Percentiles rank a stretch among this genome's conserved stretches.
Conservation (phyloP, 2,797 vertebrate species). For the Catostomus latipinnis region DNA sequence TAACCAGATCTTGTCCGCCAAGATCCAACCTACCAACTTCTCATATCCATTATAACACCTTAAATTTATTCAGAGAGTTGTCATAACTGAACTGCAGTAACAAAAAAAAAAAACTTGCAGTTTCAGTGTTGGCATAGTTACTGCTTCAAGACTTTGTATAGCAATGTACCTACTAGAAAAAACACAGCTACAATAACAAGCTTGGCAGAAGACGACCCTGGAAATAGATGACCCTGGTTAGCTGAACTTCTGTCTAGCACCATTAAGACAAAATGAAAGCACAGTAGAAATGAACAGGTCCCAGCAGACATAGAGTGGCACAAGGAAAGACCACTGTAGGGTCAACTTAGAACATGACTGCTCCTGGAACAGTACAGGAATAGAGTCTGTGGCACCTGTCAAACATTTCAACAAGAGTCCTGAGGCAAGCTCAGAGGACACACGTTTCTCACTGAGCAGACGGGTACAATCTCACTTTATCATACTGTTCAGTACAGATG, state of each 20-base stretch:
- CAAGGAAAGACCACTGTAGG: slow-evolving; percentile 11
- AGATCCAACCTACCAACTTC: too few species aligned
- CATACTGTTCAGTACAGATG: slow-evolving; percentile 1
- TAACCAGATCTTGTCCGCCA: too few species aligned
- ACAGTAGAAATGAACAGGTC: slow-evolving; percentile 17
- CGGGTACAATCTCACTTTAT: slow-evolving; percentile 1
- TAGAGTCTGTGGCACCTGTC: not conserved
- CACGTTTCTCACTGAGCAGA: not conserved
- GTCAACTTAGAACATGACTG: slow-evolving; percentile 7
- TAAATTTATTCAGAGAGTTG: too few species aligned
- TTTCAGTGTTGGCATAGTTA: too few species aligned
- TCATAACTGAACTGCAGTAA: too few species aligned
- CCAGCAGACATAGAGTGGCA: not conserved
- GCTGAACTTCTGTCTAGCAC: slow-evolving; percentile 27
- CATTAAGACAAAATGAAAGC: slow-evolving; percentile 32
- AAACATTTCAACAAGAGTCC: slow-evolving; percentile 14
- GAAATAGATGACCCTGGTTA: slow-evolving; percentile 1
- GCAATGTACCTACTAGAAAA: not conserved
- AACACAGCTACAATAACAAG: not conserved
- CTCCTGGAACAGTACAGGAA: slow-evolving; percentile 1
- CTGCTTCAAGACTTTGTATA: too few species aligned
- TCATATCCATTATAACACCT: too few species aligned
- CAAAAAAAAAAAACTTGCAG: too few species aligned
- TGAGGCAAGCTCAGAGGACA: slow-evolving; percentile 34
- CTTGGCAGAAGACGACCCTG: not conserved